Conservation (phyloP, 2,797 vertebrate genomes). For the Pipistrellus pipistrellus region DNA sequence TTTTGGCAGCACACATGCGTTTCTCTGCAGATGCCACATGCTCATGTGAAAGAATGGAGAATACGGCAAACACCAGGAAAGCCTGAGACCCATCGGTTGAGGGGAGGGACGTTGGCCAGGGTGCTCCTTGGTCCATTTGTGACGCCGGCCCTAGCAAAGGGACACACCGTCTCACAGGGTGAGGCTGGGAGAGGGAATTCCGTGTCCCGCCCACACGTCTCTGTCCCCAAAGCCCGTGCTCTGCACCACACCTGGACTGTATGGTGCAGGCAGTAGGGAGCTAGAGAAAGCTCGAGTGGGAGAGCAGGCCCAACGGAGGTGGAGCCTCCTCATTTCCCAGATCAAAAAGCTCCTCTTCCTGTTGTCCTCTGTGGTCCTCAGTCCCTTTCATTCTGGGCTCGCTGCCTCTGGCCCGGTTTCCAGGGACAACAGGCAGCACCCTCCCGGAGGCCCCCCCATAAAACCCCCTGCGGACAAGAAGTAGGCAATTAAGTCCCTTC, state of each 20-base stretch:
- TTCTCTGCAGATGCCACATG: slow-evolving; percentile 7
- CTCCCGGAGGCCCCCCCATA: slow-evolving; percentile 53
- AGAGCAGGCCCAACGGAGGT: neutral
- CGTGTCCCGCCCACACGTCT: neutral
- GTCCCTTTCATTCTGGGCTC: slow-evolving; percentile 58
- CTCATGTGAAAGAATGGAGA: slow-evolving; percentile 36
- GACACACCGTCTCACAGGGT: neutral
- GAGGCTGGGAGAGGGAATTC: neutral
- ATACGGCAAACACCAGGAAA: slow-evolving; percentile 56
- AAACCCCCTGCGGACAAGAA: slow-evolving; percentile 49
- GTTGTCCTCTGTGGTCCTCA: neutral
- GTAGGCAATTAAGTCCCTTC: slow-evolving; percentile 72
- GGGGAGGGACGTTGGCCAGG: neutral
- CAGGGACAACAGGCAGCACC: slow-evolving; percentile 67
- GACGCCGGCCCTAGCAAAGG: fast-evolving
- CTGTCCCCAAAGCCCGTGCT: neutral
- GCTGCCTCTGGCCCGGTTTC: slow-evolving; percentile 57
- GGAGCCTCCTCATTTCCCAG: neutral
- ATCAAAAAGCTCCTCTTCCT: slow-evolving; percentile 29
- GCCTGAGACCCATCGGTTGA: neutral
- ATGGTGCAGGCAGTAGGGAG: neutral
- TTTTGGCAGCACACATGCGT: neutral
- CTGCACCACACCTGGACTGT: neutral
- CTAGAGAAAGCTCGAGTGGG: neutral
- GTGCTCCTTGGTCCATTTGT: neutral